These are phyloP conservation scores for Heliocidaris erythrogramma DNA, from an alignment of 35 echinoderm and acorn worm species.

Conservation along the genomic window DNA sequence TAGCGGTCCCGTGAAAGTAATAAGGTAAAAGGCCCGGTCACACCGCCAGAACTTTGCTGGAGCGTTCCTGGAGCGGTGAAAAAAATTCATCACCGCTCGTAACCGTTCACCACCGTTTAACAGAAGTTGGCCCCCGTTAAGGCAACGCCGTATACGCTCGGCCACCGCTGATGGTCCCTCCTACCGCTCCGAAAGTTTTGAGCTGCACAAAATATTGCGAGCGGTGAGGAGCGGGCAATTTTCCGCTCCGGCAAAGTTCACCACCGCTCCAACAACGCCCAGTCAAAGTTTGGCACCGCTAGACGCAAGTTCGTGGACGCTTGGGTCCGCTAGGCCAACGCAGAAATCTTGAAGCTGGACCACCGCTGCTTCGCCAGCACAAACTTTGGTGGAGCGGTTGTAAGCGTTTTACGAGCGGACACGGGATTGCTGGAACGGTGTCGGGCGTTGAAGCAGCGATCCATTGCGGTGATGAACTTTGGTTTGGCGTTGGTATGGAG, in stretches of 20 bases:
- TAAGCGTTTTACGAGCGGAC: slow-evolving; percentile 28
- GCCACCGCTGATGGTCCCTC: slow-evolving; percentile 40
- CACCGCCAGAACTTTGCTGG: slow-evolving; percentile 38
- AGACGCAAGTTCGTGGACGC: slow-evolving; percentile 41
- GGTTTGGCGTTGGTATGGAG: slow-evolving; percentile 32
- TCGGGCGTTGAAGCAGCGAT: slow-evolving; percentile 26
- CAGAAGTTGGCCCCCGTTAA: slow-evolving; percentile 35
- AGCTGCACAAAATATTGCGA: slow-evolving; percentile 37
- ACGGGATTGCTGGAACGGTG: slow-evolving; percentile 40
- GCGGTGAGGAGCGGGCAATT: slow-evolving; percentile 43
- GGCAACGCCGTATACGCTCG: slow-evolving; percentile 33
- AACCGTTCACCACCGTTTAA: slow-evolving; percentile 39
- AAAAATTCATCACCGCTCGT: slow-evolving; percentile 29
- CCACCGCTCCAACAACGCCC: not conserved
- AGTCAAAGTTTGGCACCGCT: slow-evolving; percentile 42
- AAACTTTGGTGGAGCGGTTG: slow-evolving; percentile 38
- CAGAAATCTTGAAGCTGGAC: slow-evolving; percentile 47
- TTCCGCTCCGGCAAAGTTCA: slow-evolving; percentile 28
- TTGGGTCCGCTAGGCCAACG: slow-evolving; percentile 40
- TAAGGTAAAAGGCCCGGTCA: slow-evolving; percentile 21
- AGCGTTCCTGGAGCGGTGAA: slow-evolving; percentile 44
- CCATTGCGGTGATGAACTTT: slow-evolving; percentile 38
- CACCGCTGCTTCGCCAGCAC: too few relatives aligned
- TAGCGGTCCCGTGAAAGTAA: too few relatives aligned
- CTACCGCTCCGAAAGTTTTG: slow-evolving; percentile 41